phyloP scores from a whole-genome alignment of 1,140 invertebrate species.

The Hylaeus anthracinus region DNA sequence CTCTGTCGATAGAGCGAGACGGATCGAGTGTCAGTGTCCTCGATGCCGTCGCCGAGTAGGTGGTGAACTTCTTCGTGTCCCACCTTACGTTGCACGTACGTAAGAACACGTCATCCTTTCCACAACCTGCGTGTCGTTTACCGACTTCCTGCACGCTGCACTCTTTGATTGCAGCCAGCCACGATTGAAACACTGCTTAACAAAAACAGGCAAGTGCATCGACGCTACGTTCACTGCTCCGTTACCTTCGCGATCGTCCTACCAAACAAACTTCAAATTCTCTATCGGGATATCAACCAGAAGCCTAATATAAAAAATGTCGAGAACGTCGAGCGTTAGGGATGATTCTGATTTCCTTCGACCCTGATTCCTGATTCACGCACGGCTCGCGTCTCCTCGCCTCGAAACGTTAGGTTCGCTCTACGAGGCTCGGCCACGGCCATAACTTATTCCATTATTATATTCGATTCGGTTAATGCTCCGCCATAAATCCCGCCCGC shows the following conservation, averaged over 20 bases:
- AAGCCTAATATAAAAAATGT: too few species aligned
- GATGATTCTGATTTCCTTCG: too few species aligned
- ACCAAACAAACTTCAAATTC: too few species aligned
- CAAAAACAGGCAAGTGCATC: constrained; percentile 18
- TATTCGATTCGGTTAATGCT: background rate
- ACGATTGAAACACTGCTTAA: constrained; percentile 18
- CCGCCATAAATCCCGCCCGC: background rate
- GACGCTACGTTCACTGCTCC: background rate
- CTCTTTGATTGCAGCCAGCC: constrained; percentile 4
- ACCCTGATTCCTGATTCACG: too few species aligned
- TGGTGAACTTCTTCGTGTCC: constrained; percentile 22
- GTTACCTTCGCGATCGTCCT: too few species aligned
- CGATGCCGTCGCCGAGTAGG: constrained; percentile 37
- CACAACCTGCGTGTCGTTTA: constrained; percentile 5
- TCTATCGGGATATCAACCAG: too few species aligned
- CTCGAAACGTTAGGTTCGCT: background rate
- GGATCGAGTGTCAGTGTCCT: constrained; percentile 25
- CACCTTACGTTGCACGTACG: constrained; percentile 8
- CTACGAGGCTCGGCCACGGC: background rate
- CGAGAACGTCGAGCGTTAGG: too few species aligned
- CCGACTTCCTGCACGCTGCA: background rate
- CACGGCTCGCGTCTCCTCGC: background rate
- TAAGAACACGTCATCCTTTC: constrained; percentile 28
- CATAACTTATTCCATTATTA: background rate
- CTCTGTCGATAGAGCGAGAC: background rate